phyloP scores from a whole-genome alignment of 2,888 invertebrate species.

The Blera fallax region DNA sequence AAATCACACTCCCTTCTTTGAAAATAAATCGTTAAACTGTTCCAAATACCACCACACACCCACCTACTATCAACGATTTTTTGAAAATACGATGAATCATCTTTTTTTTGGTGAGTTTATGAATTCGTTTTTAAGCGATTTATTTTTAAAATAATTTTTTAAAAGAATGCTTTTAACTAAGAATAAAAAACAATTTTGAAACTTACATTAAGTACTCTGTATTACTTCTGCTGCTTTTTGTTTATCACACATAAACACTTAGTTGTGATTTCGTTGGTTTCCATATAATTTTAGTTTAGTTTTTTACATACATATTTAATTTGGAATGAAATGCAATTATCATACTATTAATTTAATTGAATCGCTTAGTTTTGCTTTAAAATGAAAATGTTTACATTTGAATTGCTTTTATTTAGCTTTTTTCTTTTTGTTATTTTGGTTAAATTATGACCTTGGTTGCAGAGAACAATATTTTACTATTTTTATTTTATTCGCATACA shows the following conservation, averaged over 20 bases:
- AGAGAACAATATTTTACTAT: not conserved
- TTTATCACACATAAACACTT: conserved; percentile 62
- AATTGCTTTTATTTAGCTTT: conserved; percentile 27
- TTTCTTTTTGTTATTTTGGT: not conserved
- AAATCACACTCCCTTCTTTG: not conserved
- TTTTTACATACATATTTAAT: conserved; percentile 31
- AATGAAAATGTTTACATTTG: conserved; percentile 38
- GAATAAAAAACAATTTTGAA: conserved; percentile 45
- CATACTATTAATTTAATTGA: conserved; percentile 15
- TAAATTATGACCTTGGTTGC: conserved; percentile 29
- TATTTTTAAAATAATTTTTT: conserved; percentile 50
- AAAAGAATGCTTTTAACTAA: conserved; percentile 70
- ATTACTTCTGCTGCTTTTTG: conserved; percentile 60
- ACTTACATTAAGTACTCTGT: conserved; percentile 46
- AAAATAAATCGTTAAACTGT: conserved; percentile 21
- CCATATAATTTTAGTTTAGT: conserved; percentile 42
- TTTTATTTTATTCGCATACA: not conserved
- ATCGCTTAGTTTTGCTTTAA: conserved; percentile 49
- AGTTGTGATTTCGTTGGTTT: conserved; percentile 66
- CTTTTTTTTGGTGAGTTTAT: conserved; percentile 70
- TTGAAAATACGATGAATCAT: conserved; percentile 65
- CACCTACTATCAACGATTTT: conserved; percentile 41
- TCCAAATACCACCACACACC: conserved; percentile 26
- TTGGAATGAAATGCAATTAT: conserved; percentile 49
- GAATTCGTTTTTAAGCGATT: conserved; percentile 69